Base-by-base conservation (phyloP, 2,888 invertebrate species). In the Acleris sparsana region DNA sequence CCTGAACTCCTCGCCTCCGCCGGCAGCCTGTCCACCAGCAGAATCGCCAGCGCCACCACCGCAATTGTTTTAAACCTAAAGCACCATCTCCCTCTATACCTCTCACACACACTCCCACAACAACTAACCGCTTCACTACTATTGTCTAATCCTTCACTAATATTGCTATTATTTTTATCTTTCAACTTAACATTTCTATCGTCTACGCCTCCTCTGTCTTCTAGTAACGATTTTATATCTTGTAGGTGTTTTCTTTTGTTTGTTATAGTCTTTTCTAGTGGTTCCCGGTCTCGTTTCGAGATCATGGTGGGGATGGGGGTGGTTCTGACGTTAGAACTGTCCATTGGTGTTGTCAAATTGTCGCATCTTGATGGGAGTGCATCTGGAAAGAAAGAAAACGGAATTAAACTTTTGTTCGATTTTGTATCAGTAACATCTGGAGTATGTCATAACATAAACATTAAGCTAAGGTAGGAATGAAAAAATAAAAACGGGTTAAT, bases 1-100 rank as follows among this genome's bases (percentile, higher is more conserved):
- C 92, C 92, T 92, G 91, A 84, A 88, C 86, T 91, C 67, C 90
- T 88, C 70, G 88, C 91, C 67, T 87, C 85, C 33, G 80, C 87
- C 63, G 80, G 79, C 73, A 83, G 74, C 70, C 82, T 80, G 70
- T 87, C 85, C 78, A 86, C 76, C 73, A 85, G 79, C 72, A 87
- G 76, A 72, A 80, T 80, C 79, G 89, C 80, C 82, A 86, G 82
- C 75, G 90, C 81, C 80, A 89, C 80, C 78, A 86, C 83, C 82
- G 88, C 75, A 71, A 89, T 78, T 72, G 86, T 86, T 84, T 88
- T 91, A 82, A 87, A 82, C 80, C 89, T 89, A 85, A 87, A 89
- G 85, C 89, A 85, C 77, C 82, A 77, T 68, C 82, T 79, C 69
- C 81, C 80, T 63, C 73, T 71, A 71, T 70, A 80, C 80, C 80